A percentile compares a stretch with the other conserved stretches of the same genome.
phyloP scores from a whole-genome alignment of 2,797 vertebrate species.

The Coluber constrictor region DNA sequence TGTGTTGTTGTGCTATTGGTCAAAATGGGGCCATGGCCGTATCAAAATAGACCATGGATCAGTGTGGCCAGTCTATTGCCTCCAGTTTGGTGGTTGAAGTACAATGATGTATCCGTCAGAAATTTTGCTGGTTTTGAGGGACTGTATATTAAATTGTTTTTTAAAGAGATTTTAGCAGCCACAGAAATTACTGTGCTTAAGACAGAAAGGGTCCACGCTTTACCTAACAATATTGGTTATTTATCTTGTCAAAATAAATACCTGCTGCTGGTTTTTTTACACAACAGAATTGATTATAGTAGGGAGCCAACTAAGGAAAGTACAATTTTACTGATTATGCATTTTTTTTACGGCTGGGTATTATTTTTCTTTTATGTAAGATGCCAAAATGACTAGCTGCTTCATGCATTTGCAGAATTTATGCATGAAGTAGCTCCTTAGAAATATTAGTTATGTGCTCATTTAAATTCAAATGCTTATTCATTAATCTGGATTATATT shows the following conservation, averaged over 20 bases:
- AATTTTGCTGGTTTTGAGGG: background rate
- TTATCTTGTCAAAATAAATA: constrained; percentile 3
- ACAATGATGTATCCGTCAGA: background rate
- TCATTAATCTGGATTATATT: background rate
- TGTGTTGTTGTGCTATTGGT: background rate
- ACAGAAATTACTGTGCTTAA: background rate
- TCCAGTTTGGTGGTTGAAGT: background rate
- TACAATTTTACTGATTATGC: background rate
- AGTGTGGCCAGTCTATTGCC: background rate
- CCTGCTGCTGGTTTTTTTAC: background rate
- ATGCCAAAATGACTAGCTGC: background rate
- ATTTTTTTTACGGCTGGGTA: background rate
- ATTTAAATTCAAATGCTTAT: background rate
- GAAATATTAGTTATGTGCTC: background rate
- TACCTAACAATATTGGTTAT: background rate
- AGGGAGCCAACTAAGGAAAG: background rate
- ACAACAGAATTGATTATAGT: background rate
- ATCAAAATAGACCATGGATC: background rate
- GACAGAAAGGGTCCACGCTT: background rate
- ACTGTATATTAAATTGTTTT: background rate
- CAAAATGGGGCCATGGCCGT: background rate
- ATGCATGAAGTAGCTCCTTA: background rate
- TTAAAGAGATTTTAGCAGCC: background rate
- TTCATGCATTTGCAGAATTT: background rate
- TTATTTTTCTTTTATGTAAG: background rate